Base-by-base conservation (phyloP, 1,140 invertebrate genomes). In the Diachasma alloeum region DNA sequence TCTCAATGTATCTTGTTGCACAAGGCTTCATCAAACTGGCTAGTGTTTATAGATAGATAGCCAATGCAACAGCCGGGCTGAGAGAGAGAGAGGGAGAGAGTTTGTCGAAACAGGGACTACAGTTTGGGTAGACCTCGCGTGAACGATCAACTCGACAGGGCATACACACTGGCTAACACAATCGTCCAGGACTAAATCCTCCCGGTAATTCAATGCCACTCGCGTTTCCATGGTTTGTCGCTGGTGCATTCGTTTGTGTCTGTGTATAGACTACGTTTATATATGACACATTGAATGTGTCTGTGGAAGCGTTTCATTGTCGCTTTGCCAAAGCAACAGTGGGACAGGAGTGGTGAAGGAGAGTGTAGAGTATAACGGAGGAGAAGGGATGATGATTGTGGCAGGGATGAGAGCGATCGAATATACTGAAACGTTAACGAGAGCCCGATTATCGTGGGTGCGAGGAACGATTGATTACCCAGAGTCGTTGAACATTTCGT, bases 131-230 rank as follows among this genome's bases (percentile, higher is more conserved):
- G 59, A 63, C 42, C 67, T 56, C 79, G 78, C 75, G 79, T 78
- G 71, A 80, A 78, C 79, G 76, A 80, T 80, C 77, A 80, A 78
- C 77, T 77, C 76, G 69, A 76, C 75, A 76, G 69, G 36, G 36
- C 66, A 31, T 68, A 37, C 66, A 68, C 66, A 76, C 53, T 37
- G 48, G 79, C 74, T 80, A 80, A 80, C 79, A 75, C 63, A 69
- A 77, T 78, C 76, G 79, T 74, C 36, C 73, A 42, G 59, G 73
- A 53, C 70, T 77, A 78, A 80, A 80, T 77, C 76, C 69, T 72
- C 46, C 53, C 79, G 74, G 79, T 80, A 80, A 80, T 80, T 80
- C 79, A 78, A 77, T 80, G 76, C 76, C 76, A 79, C 68, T 74
- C 67, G 72, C 74, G 71, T 66, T 70, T 74, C 72, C 48, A 75